phyloP scores from a whole-genome alignment of 2,113 vertebrate genomes.

The Ranitomeya variabilis region DNA sequence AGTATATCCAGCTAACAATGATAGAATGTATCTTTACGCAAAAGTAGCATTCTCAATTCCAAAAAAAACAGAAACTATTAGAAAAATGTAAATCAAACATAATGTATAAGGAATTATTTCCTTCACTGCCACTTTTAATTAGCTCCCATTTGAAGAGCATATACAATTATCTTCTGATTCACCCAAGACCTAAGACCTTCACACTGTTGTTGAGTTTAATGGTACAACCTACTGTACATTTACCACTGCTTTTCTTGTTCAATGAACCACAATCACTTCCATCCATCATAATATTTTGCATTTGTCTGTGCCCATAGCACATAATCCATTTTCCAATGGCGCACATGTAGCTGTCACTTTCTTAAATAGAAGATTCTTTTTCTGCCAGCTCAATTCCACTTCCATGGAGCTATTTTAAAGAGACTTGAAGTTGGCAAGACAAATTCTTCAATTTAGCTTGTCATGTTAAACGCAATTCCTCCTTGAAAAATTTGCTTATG shows the following conservation, averaged over 20 bases:
- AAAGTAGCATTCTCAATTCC: too few species aligned
- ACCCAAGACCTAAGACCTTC: neutral
- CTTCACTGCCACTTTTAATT: too few species aligned
- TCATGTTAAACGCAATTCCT: constrained; percentile 46
- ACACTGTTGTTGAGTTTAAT: neutral
- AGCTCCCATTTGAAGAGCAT: too few species aligned
- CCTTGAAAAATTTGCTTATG: constrained; percentile 45
- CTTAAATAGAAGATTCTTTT: constrained; percentile 23
- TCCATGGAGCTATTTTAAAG: constrained; percentile 21
- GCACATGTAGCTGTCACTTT: constrained; percentile 24
- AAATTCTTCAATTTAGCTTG: constrained; percentile 49
- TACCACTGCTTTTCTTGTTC: constrained; percentile 19
- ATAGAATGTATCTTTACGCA: too few species aligned
- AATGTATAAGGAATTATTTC: too few species aligned
- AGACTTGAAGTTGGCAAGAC: constrained; percentile 43
- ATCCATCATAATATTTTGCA: constrained; percentile 37
- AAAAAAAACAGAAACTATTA: too few species aligned
- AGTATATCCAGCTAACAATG: too few species aligned
- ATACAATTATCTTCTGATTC: too few species aligned
- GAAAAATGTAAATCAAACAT: too few species aligned
- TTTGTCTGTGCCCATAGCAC: constrained; percentile 21
- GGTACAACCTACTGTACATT: neutral
- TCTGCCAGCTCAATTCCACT: constrained; percentile 23
- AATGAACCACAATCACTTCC: neutral
- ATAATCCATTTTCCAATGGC: constrained; percentile 34